phyloP scores from a whole-genome alignment of 2,113 vertebrate genomes.

The Thymallus thymallus region DNA sequence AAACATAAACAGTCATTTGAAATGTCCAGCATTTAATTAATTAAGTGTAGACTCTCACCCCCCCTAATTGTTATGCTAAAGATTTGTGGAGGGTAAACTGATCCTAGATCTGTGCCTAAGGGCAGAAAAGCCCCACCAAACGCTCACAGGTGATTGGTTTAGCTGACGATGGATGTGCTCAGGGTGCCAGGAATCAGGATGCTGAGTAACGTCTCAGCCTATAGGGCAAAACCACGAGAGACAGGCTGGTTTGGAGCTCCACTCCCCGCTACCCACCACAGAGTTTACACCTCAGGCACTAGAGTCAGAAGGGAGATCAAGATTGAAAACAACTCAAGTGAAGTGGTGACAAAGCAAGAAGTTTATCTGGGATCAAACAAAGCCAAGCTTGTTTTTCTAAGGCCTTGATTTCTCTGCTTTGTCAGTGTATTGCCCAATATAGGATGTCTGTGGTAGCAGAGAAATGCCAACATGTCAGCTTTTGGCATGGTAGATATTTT shows the following conservation, averaged over 20 bases:
- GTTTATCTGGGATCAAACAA: conserved; percentile 31
- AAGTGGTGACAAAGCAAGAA: conserved; percentile 55
- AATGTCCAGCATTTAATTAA: too few species aligned
- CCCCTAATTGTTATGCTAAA: neutral
- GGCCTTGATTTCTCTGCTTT: conserved; percentile 7
- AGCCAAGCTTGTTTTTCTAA: conserved; percentile 34
- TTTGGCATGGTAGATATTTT: conserved; percentile 31
- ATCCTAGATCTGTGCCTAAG: neutral
- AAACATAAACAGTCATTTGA: too few species aligned
- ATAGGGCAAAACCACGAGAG: conserved; percentile 46
- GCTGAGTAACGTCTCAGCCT: conserved; percentile 40
- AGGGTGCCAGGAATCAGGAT: conserved; percentile 44
- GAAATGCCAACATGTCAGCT: conserved; percentile 14
- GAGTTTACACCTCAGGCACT: conserved; percentile 51
- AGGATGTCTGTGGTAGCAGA: conserved; percentile 9
- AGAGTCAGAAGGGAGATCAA: conserved; percentile 21
- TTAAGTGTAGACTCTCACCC: too few species aligned
- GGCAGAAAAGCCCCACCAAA: conserved; percentile 16
- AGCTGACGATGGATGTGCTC: conserved; percentile 31
- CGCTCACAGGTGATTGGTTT: conserved; percentile 46
- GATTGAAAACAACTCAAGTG: conserved; percentile 33
- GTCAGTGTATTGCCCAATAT: conserved; percentile 35
- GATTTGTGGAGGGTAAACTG: neutral
- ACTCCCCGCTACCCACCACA: conserved; percentile 29
- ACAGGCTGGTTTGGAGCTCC: conserved; percentile 34